Evolutionary conservation across 2,113 vertebrate species (phyloP).

Genomic region (Odobenus rosmarus): DNA sequence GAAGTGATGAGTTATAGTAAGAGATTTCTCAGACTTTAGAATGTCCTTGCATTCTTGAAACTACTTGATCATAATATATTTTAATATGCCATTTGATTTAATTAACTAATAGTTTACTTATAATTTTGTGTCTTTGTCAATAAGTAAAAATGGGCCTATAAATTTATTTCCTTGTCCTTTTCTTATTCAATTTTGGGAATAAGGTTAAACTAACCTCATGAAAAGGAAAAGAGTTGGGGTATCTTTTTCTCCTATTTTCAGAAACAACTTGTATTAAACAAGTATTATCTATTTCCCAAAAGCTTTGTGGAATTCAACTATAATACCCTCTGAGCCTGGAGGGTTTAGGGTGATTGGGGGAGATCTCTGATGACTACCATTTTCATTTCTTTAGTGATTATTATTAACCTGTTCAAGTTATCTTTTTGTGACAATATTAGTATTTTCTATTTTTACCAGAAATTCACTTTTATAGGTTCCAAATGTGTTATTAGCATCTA

Average conservation of each 20-base stretch:
- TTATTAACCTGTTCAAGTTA: not conserved
- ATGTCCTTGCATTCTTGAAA: not conserved
- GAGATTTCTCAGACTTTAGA: not conserved
- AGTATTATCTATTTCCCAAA: not conserved
- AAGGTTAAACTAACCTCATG: not conserved
- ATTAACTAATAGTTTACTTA: not conserved
- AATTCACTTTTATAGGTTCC: not conserved
- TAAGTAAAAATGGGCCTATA: not conserved
- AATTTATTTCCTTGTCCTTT: not conserved
- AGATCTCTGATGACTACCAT: not conserved
- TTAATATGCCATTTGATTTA: not conserved
- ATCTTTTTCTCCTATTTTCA: not conserved
- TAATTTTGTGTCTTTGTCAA: not conserved
- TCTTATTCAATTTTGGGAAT: not conserved
- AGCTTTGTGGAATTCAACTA: not conserved
- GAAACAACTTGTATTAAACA: not conserved
- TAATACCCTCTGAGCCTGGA: not conserved
- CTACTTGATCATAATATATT: not conserved
- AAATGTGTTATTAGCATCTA: constrained; percentile 15
- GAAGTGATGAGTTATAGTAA: not conserved
- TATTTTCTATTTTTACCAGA: not conserved
- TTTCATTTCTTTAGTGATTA: constrained; percentile 8
- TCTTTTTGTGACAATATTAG: not conserved
- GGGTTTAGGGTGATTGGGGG: not conserved
- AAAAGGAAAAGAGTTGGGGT: not conserved